These are phyloP conservation scores for Calameuta idolon DNA, from an alignment of 2,888 invertebrate genomes.

Conservation along the genomic window DNA sequence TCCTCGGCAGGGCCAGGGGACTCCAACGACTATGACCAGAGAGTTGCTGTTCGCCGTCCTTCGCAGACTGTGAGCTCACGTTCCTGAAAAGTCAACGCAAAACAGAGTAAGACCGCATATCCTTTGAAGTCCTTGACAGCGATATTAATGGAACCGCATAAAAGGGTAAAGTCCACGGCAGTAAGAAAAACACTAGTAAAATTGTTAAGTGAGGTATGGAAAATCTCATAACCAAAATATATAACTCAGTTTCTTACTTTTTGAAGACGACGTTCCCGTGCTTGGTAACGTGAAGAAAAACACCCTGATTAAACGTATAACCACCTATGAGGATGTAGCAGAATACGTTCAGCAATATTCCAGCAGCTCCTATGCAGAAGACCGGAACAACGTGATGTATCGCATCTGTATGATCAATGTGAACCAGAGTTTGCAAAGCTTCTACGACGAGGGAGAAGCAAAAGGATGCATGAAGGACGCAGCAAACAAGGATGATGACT, in stretches of 20 bases:
- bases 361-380: conserved; percentile 77
- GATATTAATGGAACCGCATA: neutral
- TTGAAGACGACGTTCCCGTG: conserved; percentile 73
- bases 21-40: conserved; percentile 44
- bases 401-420: conserved; percentile 78
- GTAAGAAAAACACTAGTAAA: neutral
- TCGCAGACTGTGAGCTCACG: conserved; percentile 60
- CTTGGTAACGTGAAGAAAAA: conserved; percentile 75
- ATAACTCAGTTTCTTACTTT: conserved; percentile 40
- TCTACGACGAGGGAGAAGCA: conserved; percentile 86
- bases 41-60: conserved; percentile 51
- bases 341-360: conserved; percentile 80
- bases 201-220: neutral
- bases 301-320: conserved; percentile 79
- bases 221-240: neutral
- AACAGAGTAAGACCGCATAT: neutral
- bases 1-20: conserved; percentile 63
- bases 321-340: conserved; percentile 87
- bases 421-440: conserved; percentile 83
- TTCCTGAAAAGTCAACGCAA: conserved; percentile 30
- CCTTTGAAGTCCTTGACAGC: neutral
- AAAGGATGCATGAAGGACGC: conserved; percentile 85
- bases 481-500: conserved; percentile 84
- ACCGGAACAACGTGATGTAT: conserved; percentile 83
- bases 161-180: neutral